phyloP scores from a whole-genome alignment of 2,888 invertebrate species.

The Cetonia aurata region DNA sequence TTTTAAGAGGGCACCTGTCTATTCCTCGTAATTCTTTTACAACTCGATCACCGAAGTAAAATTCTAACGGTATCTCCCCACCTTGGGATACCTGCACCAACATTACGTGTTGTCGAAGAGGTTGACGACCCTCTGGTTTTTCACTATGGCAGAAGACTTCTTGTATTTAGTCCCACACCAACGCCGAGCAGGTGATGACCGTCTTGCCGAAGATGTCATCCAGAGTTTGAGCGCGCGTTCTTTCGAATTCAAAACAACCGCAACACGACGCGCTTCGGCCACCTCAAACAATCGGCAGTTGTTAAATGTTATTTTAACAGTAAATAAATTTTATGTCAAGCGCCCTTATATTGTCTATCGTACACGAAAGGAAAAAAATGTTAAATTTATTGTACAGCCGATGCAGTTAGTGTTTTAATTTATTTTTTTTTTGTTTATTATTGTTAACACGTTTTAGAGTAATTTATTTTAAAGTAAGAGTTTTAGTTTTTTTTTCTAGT shows the following conservation, averaged over 20 bases:
- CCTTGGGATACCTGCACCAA: conserved; percentile 61
- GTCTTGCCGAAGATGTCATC: conserved; percentile 61
- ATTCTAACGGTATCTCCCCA: conserved; percentile 64
- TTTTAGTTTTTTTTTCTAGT: conserved; percentile 44
- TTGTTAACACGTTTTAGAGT: conserved; percentile 36
- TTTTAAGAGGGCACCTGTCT: conserved; percentile 47
- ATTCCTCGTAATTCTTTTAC: conserved; percentile 58
- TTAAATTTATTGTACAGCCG: conserved; percentile 29
- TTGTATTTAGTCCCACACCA: conserved; percentile 60
- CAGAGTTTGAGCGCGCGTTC: conserved; percentile 58
- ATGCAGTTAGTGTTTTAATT: conserved; percentile 42
- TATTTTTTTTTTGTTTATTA: conserved; percentile 26
- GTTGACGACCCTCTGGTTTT: conserved; percentile 62
- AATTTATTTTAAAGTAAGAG: conserved; percentile 43
- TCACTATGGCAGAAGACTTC: conserved; percentile 63
- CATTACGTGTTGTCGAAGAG: conserved; percentile 58
- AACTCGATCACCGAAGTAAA: conserved; percentile 63
- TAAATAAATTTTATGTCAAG: conserved; percentile 22
- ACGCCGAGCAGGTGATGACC: conserved; percentile 61
- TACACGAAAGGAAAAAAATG: conserved; percentile 21
- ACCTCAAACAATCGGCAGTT: conserved; percentile 14
- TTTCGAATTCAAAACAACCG: conserved; percentile 49
- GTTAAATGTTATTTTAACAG: conserved; percentile 41
- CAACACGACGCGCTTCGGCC: conserved; percentile 26
- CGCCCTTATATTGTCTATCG: conserved; percentile 11